These are phyloP conservation scores for Ganaspis brasiliensis DNA, from an alignment of 2,888 invertebrate species.

Conservation along the genomic window DNA sequence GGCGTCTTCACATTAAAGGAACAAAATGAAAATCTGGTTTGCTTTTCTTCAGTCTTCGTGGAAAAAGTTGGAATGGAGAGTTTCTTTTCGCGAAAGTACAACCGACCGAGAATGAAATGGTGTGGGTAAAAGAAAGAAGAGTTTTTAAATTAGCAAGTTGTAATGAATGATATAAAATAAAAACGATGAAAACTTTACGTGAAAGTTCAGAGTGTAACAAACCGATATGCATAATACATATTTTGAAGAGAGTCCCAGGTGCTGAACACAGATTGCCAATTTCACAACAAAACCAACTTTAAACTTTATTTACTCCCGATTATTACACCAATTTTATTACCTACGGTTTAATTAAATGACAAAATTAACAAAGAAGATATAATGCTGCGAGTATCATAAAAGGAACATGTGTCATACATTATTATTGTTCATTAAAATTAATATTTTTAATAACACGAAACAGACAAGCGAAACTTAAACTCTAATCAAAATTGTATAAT, in stretches of 20 bases:
- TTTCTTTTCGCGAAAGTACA: conserved; percentile 12
- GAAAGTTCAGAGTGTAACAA: conserved; percentile 20
- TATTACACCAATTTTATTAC: conserved; percentile 6
- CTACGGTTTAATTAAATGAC: neutral
- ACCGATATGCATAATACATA: conserved; percentile 30
- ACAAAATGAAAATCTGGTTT: conserved; percentile 26
- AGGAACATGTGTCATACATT: no score
- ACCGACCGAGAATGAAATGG: conserved; percentile 20
- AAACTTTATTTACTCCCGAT: neutral
- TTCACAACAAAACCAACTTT: conserved; percentile 7
- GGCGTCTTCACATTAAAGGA: neutral
- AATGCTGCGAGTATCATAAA: neutral
- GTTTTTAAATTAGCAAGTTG: conserved; percentile 60
- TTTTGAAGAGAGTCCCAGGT: conserved; percentile 12
- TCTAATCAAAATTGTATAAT: no score
- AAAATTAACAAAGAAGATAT: neutral
- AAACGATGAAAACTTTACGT: conserved; percentile 51
- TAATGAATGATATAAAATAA: conserved; percentile 57
- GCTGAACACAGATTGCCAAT: conserved; percentile 1
- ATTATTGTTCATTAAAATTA: no score
- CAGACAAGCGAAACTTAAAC: no score
- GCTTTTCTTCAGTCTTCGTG: conserved; percentile 8
- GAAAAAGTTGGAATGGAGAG: conserved; percentile 29
- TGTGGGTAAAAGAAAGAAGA: conserved; percentile 41
- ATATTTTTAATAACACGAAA: no score